These are phyloP conservation scores for Drosophila kohkoa DNA, from an alignment of 1,140 invertebrate species.

Conservation along the genomic window DNA sequence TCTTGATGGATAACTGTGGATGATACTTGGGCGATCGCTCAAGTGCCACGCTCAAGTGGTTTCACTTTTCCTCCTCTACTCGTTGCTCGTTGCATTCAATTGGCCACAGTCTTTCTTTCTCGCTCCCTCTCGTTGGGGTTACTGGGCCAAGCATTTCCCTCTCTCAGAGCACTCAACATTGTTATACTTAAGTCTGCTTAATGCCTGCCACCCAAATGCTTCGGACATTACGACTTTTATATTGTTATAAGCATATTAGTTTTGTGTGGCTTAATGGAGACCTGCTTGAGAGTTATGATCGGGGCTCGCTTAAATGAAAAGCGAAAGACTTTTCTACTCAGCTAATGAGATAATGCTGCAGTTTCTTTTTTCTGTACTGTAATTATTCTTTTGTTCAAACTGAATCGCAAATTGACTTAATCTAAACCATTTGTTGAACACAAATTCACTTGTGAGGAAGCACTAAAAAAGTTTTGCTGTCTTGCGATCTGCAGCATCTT, in stretches of 20 bases:
- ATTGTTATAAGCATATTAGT: neutral
- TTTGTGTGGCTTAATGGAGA: too few relatives aligned
- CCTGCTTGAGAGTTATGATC: neutral
- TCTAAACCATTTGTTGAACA: too few relatives aligned
- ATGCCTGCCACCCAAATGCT: neutral
- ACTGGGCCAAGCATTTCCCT: conserved; percentile 11
- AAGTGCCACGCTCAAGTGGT: conserved; percentile 22
- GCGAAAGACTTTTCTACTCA: too few relatives aligned
- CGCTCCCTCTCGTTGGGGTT: neutral
- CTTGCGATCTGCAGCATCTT: too few relatives aligned
- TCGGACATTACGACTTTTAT: neutral
- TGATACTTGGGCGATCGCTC: conserved; percentile 27
- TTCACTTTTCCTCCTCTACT: conserved; percentile 20
- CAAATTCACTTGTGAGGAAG: too few relatives aligned
- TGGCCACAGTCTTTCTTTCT: neutral
- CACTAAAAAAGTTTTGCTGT: too few relatives aligned
- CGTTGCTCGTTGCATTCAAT: neutral
- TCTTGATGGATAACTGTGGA: conserved; percentile 11
- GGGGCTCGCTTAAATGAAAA: too few relatives aligned
- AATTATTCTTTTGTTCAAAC: too few relatives aligned
- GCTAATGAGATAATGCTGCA: too few relatives aligned
- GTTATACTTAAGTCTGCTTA: neutral
- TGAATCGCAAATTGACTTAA: too few relatives aligned
- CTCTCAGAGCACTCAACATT: neutral
- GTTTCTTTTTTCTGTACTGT: too few relatives aligned